phyloP scores from a whole-genome alignment of 2,888 invertebrate species.

The Gisinianus flammeolus region DNA sequence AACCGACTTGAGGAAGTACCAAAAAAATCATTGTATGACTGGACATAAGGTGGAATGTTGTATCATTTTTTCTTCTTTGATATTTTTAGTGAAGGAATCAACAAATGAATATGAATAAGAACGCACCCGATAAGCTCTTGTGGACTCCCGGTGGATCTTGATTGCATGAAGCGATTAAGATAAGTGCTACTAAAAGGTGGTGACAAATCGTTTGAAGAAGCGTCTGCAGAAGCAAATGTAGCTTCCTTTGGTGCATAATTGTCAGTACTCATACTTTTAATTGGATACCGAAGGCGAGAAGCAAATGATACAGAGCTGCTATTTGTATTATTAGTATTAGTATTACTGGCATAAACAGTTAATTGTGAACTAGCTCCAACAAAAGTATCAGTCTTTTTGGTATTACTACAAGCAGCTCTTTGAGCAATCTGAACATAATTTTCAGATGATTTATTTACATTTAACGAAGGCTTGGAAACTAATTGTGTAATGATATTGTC shows the following conservation, averaged over 20 bases:
- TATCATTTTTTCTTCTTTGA: too few relatives aligned
- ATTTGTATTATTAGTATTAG: not conserved
- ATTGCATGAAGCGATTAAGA: slow-evolving; percentile 28
- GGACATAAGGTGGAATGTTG: too few relatives aligned
- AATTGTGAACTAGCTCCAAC: not conserved
- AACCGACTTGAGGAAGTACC: too few relatives aligned
- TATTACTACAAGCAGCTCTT: not conserved
- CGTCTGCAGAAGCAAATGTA: slow-evolving; percentile 6
- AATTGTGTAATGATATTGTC: not conserved
- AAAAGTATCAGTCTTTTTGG: not conserved
- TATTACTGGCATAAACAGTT: not conserved
- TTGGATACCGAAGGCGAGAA: not conserved
- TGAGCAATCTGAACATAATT: too few relatives aligned
- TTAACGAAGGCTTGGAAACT: too few relatives aligned
- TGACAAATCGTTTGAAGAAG: not conserved
- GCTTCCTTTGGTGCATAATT: not conserved
- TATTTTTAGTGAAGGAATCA: too few relatives aligned
- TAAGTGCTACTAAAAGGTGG: slow-evolving; percentile 16
- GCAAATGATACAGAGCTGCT: not conserved
- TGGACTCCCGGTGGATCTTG: slow-evolving; percentile 5
- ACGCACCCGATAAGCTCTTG: slow-evolving; percentile 27
- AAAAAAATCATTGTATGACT: too few relatives aligned
- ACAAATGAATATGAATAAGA: slow-evolving; percentile 7
- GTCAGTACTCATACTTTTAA: not conserved
- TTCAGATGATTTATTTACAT: too few relatives aligned